phyloP scores from a whole-genome alignment of 2,888 invertebrate genomes.

The Pyrrhia umbra region DNA sequence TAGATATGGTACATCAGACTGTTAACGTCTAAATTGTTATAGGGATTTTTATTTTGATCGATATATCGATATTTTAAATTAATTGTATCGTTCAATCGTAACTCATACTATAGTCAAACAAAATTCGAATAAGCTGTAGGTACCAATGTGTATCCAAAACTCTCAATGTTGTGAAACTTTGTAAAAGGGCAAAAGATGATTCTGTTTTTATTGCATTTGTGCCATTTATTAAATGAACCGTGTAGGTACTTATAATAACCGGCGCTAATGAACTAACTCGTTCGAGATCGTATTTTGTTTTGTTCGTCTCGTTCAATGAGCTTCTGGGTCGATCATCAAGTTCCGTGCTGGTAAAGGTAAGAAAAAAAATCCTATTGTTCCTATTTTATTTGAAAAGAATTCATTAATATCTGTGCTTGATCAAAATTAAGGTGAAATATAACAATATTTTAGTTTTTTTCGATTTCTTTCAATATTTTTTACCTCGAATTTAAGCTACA shows the following conservation, averaged over 20 bases:
- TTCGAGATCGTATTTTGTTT: slow-evolving; percentile 16
- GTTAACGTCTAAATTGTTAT: too few species aligned
- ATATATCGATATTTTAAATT: too few species aligned
- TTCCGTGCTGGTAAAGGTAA: not conserved
- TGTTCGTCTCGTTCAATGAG: slow-evolving; percentile 8
- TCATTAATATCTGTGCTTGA: not conserved
- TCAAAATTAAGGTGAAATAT: not conserved
- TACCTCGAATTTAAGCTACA: not conserved
- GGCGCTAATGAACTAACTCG: slow-evolving; percentile 7
- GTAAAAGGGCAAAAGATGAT: not conserved
- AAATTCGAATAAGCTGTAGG: too few species aligned
- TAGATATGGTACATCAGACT: too few species aligned
- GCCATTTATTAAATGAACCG: not conserved
- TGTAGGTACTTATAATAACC: not conserved
- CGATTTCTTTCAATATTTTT: too few species aligned
- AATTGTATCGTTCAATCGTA: too few species aligned
- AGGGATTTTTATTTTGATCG: too few species aligned
- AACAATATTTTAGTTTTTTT: too few species aligned
- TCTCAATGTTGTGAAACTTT: not conserved
- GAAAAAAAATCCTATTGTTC: not conserved
- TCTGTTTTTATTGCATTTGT: not conserved
- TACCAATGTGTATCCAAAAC: too few species aligned
- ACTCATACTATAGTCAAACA: too few species aligned
- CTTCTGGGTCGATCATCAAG: slow-evolving; percentile 24
- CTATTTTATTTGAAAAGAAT: not conserved